These are phyloP conservation scores for Falco peregrinus DNA, from an alignment of 2,797 vertebrate species.

Conservation along the genomic window DNA sequence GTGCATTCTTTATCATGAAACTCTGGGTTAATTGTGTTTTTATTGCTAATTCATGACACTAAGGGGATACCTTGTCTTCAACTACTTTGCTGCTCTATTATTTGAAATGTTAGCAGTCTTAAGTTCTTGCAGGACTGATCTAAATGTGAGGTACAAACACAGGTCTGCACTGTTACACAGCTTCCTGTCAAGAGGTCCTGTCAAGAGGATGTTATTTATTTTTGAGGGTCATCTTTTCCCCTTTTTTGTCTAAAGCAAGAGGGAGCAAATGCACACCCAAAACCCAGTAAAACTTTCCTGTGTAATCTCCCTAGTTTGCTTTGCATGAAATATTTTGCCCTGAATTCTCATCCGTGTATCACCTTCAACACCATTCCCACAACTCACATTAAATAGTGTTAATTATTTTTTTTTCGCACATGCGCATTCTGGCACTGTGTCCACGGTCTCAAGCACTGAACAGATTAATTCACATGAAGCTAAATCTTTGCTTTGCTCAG, in stretches of 20 bases:
- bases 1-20: background rate
- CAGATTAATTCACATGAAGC: background rate
- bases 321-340: background rate
- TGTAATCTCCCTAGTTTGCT: background rate
- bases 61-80: background rate
- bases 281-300: background rate
- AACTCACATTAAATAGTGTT: background rate
- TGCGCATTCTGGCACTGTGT: background rate
- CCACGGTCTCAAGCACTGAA: background rate
- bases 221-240: background rate
- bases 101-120: background rate
- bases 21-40: background rate
- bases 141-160: background rate
- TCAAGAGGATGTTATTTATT: background rate
- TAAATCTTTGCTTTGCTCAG: background rate
- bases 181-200: background rate
- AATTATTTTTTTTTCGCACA: background rate
- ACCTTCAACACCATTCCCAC: background rate
- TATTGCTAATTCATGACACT: background rate
- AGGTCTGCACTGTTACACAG: background rate
- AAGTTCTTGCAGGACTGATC: background rate
- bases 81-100: background rate
- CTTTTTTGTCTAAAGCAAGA: background rate
- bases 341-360: background rate
- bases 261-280: fast-evolving